Percentiles rank a stretch among this genome's conserved stretches.
Evolutionary conservation across 2,888 invertebrate genomes (phyloP).

Genomic region (Syritta pipiens): DNA sequence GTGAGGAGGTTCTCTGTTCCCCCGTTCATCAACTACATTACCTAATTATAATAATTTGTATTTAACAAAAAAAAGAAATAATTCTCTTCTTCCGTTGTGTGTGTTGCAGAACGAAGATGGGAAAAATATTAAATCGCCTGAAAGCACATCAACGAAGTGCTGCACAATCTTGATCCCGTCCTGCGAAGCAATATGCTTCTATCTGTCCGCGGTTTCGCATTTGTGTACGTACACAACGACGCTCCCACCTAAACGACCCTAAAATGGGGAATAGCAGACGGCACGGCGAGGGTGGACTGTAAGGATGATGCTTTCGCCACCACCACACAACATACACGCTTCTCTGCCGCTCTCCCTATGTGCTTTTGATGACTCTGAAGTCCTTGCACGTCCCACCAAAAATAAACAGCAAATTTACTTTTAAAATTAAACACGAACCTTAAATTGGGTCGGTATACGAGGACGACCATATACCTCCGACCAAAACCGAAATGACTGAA

Average conservation of each 20-base stretch:
- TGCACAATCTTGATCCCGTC: conserved; percentile 53
- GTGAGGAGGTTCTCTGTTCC: not conserved
- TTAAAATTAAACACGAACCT: conserved; percentile 67
- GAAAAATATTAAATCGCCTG: not conserved
- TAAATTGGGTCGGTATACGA: conserved; percentile 63
- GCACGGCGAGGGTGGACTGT: not conserved
- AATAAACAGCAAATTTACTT: conserved; percentile 65
- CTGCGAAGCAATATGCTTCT: conserved; percentile 8
- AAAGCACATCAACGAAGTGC: conserved; percentile 24
- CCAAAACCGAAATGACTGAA: conserved; percentile 37
- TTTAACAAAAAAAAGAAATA: no score
- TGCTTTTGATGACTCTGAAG: conserved; percentile 55
- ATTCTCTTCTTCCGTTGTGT: not conserved
- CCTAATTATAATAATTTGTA: conserved; percentile 62
- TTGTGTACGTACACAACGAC: conserved; percentile 16
- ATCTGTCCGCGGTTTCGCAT: conserved; percentile 26
- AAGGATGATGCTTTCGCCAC: conserved; percentile 19
- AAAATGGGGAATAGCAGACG: conserved; percentile 32
- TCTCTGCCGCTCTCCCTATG: conserved; percentile 24
- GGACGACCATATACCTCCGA: conserved; percentile 43
- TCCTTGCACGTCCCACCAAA: conserved; percentile 60
- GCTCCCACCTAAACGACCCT: conserved; percentile 41
- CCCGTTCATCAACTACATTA: conserved; percentile 37
- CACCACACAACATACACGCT: conserved; percentile 26
- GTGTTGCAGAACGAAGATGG: not conserved